Base-by-base conservation (phyloP, 2,113 vertebrate genomes). In the Spilogale gracilis region DNA sequence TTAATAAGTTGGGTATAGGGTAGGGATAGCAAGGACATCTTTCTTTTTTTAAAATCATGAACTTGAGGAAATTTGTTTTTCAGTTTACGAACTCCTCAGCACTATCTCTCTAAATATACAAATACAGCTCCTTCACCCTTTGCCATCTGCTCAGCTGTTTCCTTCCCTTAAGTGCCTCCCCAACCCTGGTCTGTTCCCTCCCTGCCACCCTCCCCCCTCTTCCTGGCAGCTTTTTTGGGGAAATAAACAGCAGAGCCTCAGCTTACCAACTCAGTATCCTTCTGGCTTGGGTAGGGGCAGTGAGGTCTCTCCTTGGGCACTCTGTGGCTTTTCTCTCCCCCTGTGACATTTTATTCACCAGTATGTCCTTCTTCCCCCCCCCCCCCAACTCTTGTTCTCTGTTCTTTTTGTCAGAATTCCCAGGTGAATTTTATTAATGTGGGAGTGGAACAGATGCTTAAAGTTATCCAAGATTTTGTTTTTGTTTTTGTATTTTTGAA, bases 391-490 rank as follows among this genome's bases (percentile, higher is more conserved):
- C 11, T 14, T 82, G 1, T 81, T 98, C 97, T 98, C 97, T 98
- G 96, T 97, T 98, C 83, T 98, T 97, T 98, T 98, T 98, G 97
- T 98, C 97, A 96, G 96, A 98, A 98, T 93, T 98, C 97, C 98
- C 98, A 98, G 98, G 98, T 98, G 97, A 98, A 98, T 98, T 95
- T 98, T 98, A 98, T 98, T 98, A 91, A 98, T 95, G 98, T 98
- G 98, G 98, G 98, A 98, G 97, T 98, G 98, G 96, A 99, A 98
- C 97, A 99, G 98, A 98, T 98, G 98, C 98, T 98, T 98, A 98
- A 98, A 98, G 98, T 98, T 98, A 99, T 94, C 96, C 96, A 98
- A 97, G 76, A 96, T 98, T 98, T 99, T 99, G 65, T n/a, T 73
- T 60, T 78, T n/a, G n/a, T 97, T 91, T 98, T 97, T 88, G 97